Base-by-base conservation (phyloP, 2,888 invertebrate genomes). In the Plagiodera versicolora region DNA sequence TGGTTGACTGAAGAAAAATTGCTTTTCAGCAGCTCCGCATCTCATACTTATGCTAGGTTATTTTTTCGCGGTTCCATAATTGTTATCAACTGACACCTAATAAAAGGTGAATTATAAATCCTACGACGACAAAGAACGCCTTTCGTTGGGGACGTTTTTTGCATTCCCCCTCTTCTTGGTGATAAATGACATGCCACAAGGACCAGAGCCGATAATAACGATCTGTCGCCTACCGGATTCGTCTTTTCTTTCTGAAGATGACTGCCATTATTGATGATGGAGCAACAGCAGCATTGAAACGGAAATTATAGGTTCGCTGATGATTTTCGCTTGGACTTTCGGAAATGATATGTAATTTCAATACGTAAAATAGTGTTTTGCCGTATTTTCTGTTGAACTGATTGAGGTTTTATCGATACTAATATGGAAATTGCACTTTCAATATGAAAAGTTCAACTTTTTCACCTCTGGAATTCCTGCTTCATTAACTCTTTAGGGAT, bases 181-280 rank as follows among this genome's bases (percentile, higher is more conserved):
- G 46, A 62, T 62, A 62, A 62, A 62, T 58, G 58, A 62, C 58
- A 44, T 61, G 62, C 58, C 62, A 62, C 62, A n/a, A 28, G 28
- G 55, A 28, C 49, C 51, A 46, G 45, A 51, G 30, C 50, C 58
- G 62, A 62, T 55, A 62, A 62, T 58, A 62, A 62, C 55, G 58
- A 58, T 55, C 51, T 54, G 49, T 20, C 57, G 47, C 17, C 19
- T 11, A 20, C 24, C 47, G 47, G 47, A 24, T 47, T 47, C 47
- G 39, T 39, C 39, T 39, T 39, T 39, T 39, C 39, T 39, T 39
- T 39, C 39, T 39, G 39, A 39, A 39, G 39, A 39, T 39, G 39
- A 39, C 39, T 39, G 39, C 39, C 39, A 39, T 39, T 39, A 39
- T 39, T 39, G 39, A 39, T 39, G 39, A 14, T 39, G 39, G 3